A percentile compares a stretch with the other conserved stretches of the same genome.
These are phyloP conservation scores for Ficedula albicollis DNA, from an alignment of 2,797 vertebrate genomes.

Conservation along the genomic window DNA sequence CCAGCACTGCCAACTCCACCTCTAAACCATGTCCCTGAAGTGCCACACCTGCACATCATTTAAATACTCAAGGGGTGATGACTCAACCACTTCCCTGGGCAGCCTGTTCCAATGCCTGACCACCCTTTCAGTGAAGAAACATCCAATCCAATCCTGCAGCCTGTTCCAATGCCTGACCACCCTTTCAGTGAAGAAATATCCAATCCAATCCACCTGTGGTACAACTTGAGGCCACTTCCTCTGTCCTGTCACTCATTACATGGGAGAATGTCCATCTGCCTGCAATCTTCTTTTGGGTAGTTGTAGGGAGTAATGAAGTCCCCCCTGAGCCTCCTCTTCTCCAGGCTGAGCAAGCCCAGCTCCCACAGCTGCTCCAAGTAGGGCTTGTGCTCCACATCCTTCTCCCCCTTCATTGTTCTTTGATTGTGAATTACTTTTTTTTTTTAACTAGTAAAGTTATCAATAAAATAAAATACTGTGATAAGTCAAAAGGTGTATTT, in stretches of 20 bases:
- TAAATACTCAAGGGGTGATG: background rate
- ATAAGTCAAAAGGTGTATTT: background rate
- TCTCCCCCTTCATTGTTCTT: background rate
- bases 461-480: background rate
- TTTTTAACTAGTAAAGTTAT: background rate
- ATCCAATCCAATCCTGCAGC: background rate
- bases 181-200: background rate
- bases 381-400: background rate
- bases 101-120: background rate
- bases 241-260: rapidly evolving
- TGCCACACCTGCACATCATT: rapidly evolving
- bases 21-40: background rate
- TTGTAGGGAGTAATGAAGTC: background rate
- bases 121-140: background rate
- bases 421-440: background rate
- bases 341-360: background rate
- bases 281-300: rapidly evolving
- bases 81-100: background rate
- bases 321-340: background rate
- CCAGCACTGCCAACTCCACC: background rate
- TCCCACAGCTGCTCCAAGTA: background rate
- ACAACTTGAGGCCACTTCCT: rapidly evolving
- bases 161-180: background rate
- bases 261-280: background rate
- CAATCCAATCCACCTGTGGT: background rate